Percentiles rank a stretch among this genome's conserved stretches.
phyloP scores from a whole-genome alignment of 2,113 vertebrate species.

The Myxocyprinus asiaticus region DNA sequence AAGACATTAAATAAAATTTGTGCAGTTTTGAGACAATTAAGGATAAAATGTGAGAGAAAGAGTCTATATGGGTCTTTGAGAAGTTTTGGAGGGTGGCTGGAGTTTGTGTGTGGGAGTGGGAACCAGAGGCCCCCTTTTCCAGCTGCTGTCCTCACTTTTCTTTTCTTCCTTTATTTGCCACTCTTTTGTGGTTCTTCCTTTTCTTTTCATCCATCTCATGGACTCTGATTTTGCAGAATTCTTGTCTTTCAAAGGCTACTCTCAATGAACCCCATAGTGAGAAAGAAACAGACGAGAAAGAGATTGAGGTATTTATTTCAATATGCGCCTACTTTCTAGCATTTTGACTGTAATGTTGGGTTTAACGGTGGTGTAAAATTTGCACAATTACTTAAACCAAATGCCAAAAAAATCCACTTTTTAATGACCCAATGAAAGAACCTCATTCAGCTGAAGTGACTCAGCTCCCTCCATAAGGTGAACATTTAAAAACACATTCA shows the following conservation, averaged over 20 bases:
- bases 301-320: constrained; percentile 34
- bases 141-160: constrained; percentile 50
- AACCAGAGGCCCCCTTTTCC: constrained; percentile 35
- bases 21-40: no score
- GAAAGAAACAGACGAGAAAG: not conserved
- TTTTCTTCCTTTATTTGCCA: constrained; percentile 39
- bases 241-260: constrained; percentile 25
- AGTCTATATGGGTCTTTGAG: constrained; percentile 44
- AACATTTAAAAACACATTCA: no score
- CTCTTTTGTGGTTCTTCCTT: constrained; percentile 34
- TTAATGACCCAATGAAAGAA: no score
- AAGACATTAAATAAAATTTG: not conserved
- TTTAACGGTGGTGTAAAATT: no score
- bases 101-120: constrained; percentile 28
- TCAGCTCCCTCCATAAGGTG: no score
- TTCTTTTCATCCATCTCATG: constrained; percentile 39
- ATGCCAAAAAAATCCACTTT: no score
- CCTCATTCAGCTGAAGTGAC: no score
- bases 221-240: constrained; percentile 21
- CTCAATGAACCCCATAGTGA: constrained; percentile 37
- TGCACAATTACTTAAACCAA: no score
- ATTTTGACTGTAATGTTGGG: no score
- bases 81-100: constrained; percentile 38
- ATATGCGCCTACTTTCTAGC: not conserved
- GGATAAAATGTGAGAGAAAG: not conserved